A percentile compares a stretch with the other conserved stretches of the same genome.
These are phyloP conservation scores for Pachycephala philippinensis DNA, from an alignment of 2,113 vertebrate genomes.

Conservation along the genomic window DNA sequence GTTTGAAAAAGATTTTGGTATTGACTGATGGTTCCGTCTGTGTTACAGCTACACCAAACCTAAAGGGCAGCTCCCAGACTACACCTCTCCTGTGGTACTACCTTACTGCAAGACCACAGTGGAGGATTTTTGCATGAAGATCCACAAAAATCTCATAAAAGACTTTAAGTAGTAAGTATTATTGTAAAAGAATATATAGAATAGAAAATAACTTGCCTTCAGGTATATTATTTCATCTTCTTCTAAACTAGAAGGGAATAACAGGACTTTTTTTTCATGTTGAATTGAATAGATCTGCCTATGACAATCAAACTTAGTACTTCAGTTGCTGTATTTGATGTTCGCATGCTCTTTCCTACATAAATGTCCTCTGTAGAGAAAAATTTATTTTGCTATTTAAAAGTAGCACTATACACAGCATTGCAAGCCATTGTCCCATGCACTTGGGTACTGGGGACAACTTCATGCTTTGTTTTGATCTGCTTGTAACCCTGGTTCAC, in stretches of 20 bases:
- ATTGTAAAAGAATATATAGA: background rate
- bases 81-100: slow-evolving; percentile 92
- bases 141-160: slow-evolving; percentile 98
- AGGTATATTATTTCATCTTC: background rate
- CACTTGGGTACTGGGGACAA: background rate
- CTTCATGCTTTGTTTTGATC: background rate
- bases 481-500: background rate
- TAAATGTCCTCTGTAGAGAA: background rate
- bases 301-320: background rate
- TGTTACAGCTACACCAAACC: slow-evolving; percentile 94
- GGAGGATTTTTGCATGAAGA: slow-evolving; percentile 97
- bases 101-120: slow-evolving; percentile 85
- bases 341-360: background rate
- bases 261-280: background rate
- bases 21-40: background rate
- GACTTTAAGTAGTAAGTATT: slow-evolving; percentile 97
- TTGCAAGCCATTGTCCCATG: background rate
- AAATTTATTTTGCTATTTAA: background rate
- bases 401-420: background rate
- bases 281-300: background rate
- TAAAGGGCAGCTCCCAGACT: slow-evolving; percentile 98
- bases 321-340: background rate
- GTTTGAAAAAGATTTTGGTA: background rate
- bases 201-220: background rate
- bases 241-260: background rate